phyloP scores from a whole-genome alignment of 2,888 invertebrate genomes.

The Phaedon cochleariae region DNA sequence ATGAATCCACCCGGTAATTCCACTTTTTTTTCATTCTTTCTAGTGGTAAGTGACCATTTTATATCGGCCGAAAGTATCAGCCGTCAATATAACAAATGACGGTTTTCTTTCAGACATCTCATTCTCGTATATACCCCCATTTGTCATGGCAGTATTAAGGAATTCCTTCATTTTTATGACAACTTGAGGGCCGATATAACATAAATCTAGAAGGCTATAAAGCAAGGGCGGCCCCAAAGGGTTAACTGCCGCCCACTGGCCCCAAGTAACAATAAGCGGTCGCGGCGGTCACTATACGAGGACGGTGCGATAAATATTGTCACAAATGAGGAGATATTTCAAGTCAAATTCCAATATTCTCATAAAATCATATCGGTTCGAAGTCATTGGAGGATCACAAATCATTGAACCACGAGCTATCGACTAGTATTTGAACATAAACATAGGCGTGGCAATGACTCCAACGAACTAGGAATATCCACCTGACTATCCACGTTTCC shows the following conservation, averaged over 20 bases:
- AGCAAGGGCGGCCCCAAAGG: conserved; percentile 19
- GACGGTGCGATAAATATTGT: background rate
- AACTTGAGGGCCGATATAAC: conserved; percentile 21
- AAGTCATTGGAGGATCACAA: too few species aligned
- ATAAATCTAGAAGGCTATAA: conserved; percentile 23
- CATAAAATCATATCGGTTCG: too few species aligned
- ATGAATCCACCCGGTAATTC: too few species aligned
- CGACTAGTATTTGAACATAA: too few species aligned
- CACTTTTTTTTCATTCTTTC: background rate
- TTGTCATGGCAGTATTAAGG: conserved; percentile 20
- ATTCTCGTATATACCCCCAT: conserved; percentile 9
- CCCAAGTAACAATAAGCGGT: background rate
- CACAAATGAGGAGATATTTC: too few species aligned
- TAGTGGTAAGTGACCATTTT: conserved; percentile 9
- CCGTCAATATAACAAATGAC: background rate
- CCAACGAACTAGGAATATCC: too few species aligned
- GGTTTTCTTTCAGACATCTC: conserved; percentile 13
- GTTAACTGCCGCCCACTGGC: conserved; percentile 15
- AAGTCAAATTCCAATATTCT: too few species aligned
- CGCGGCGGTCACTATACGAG: background rate
- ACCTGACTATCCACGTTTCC: too few species aligned
- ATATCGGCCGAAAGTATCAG: conserved; percentile 1
- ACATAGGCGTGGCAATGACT: too few species aligned
- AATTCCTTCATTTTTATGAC: conserved; percentile 27
- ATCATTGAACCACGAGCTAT: too few species aligned